Evolutionary conservation across 2,888 invertebrate species (phyloP), one percentile per base, ranked within the genome.

Genomic region (Lithophane socia): DNA sequence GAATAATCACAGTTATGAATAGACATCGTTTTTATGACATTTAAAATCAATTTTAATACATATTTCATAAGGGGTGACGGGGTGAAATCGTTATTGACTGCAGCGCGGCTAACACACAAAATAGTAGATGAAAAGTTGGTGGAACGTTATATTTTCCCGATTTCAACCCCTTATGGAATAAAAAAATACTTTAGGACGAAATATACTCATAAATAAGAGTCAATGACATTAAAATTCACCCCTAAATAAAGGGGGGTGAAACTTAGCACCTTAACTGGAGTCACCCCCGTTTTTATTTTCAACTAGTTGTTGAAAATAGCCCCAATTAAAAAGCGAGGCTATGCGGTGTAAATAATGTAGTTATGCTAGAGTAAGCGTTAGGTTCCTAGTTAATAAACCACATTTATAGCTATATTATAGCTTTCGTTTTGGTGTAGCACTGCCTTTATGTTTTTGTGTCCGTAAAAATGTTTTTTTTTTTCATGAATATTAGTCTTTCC

Each of bases 291-390:
- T 66, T 61, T 9, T 24, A n/a, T 82, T 80, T 68, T 76, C 47
- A 54, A 66, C n/a, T 18, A 54, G 8, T n/a, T 37, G 37, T 74
- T 68, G 21, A 69, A 60, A 66, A 49, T 67, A 24, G 77, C 82
- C 86, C 82, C 86, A 85, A 73, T 61, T 52, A 18, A 16, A 56
- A 65, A 73, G 68, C 56, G 82, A 88, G 87, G 87, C 85, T 88
- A 83, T 52, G 66, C 61, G 7, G 47, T 88, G 82, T 83, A 88
- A 12, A 80, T 83, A 79, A 37, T 9, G 69, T 87, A 87, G 87
- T 75, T 79, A 72, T 83, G 83, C 85, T 88, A 87, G 85, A 65
- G 2, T 86, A 82, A 78, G 66, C 10, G 0, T 66, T 85, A 88
- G 87, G 79, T 78, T 80, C 75, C 72, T 85, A 86, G 80, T 18